Conservation (phyloP, 2,113 vertebrate species). For the Ciconia stormi region DNA sequence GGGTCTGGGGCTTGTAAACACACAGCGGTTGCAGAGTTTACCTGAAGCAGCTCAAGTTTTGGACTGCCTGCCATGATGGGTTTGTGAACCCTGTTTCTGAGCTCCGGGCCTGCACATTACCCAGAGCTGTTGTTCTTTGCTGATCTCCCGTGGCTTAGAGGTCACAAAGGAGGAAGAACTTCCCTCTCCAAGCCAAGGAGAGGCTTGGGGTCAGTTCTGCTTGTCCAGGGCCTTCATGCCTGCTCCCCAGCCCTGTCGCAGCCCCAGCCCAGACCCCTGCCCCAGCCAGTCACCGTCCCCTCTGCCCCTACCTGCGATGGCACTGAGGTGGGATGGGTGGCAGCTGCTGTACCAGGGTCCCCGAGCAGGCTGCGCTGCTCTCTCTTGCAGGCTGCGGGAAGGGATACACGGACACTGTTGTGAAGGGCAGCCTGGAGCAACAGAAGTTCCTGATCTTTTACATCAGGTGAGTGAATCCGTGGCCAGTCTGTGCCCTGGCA, state of each 20-base stretch:
- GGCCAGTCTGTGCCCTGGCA: neutral
- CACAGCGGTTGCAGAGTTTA: neutral
- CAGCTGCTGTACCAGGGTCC: neutral
- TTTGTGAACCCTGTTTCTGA: neutral
- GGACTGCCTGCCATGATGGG: neutral
- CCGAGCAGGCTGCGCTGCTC: neutral
- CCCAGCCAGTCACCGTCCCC: neutral
- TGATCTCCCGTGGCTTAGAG: neutral
- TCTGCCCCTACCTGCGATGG: neutral
- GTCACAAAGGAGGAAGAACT: neutral
- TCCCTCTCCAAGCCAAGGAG: neutral
- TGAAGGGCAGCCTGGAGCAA: slow-evolving; percentile 83
- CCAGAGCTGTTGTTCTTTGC: neutral
- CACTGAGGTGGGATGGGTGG: neutral
- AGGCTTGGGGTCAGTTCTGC: neutral
- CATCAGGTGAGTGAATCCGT: slow-evolving; percentile 77
- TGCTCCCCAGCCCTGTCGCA: neutral
- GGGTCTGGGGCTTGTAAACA: neutral
- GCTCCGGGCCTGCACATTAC: neutral
- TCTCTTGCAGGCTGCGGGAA: slow-evolving; percentile 78
- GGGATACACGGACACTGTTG: slow-evolving; percentile 83
- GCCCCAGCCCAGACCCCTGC: neutral
- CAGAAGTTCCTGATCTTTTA: slow-evolving; percentile 86
- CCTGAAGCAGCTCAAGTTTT: neutral
- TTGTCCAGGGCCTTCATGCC: neutral